These are phyloP conservation scores for Sternotherus odoratus DNA, from an alignment of 2,797 vertebrate species.

Conservation along the genomic window DNA sequence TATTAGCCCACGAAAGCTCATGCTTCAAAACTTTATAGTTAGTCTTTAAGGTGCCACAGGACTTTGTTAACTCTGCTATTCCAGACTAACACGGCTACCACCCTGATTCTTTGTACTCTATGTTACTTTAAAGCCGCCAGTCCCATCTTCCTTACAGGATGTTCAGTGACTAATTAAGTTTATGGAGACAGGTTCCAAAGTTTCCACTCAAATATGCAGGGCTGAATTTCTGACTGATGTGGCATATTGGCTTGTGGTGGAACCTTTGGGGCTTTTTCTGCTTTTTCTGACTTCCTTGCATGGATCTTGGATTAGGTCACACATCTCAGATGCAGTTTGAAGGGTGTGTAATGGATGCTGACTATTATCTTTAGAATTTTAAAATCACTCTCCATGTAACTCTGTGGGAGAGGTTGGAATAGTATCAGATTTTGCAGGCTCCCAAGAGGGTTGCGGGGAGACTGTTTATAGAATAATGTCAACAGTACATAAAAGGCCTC, in stretches of 20 bases:
- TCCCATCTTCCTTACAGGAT: constrained; percentile 25
- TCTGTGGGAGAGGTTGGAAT: constrained; percentile 34
- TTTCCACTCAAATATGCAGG: constrained; percentile 34
- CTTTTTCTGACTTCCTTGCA: constrained; percentile 73
- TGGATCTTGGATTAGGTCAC: constrained; percentile 67
- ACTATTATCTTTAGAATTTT: constrained; percentile 73
- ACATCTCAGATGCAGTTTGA: constrained; percentile 70
- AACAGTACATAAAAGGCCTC: constrained; percentile 10
- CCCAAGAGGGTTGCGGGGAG: constrained; percentile 44
- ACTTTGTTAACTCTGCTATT: no score
- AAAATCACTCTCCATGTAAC: constrained; percentile 70
- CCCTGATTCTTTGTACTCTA: no score
- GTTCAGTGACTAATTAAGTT: constrained; percentile 45
- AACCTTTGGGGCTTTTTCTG: constrained; percentile 59
- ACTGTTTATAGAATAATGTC: constrained; percentile 2
- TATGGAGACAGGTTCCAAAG: constrained; percentile 27
- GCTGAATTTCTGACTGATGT: constrained; percentile 38
- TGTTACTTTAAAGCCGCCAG: not conserved
- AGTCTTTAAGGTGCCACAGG: no score
- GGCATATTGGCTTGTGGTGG: constrained; percentile 45
- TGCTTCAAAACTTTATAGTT: no score
- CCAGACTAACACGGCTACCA: no score
- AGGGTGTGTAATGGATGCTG: constrained; percentile 66
- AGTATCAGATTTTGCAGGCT: constrained; percentile 61
- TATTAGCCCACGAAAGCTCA: no score